phyloP scores from a whole-genome alignment of 2,113 vertebrate species.

The Lasiurus cinereus region DNA sequence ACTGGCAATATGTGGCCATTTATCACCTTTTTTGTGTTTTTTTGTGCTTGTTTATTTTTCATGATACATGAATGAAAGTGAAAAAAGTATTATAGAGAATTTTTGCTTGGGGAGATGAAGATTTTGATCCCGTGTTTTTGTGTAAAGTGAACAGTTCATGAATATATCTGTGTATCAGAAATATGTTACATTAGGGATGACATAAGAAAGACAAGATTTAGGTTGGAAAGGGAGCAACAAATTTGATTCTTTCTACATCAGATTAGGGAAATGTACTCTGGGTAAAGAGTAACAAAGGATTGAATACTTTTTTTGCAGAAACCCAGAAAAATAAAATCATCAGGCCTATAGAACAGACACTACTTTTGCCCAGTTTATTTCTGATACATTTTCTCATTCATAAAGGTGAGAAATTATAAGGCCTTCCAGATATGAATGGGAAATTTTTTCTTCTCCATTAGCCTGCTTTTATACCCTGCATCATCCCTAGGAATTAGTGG shows the following conservation, averaged over 20 bases:
- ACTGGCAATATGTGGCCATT: conserved; percentile 32
- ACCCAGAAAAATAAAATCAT: conserved; percentile 32
- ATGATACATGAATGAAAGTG: conserved; percentile 52
- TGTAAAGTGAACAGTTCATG: conserved; percentile 29
- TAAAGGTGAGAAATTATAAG: conserved; percentile 34
- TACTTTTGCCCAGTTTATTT: not conserved
- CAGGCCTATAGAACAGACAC: not conserved
- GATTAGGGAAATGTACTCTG: conserved; percentile 53
- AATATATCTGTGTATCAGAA: conserved; percentile 62
- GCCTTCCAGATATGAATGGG: not conserved
- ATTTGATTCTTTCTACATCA: conserved; percentile 18
- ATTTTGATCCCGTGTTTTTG: conserved; percentile 50
- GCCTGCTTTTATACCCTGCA: not conserved
- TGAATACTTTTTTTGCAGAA: not conserved
- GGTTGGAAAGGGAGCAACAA: not conserved
- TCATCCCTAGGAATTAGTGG: not conserved
- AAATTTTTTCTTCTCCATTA: not conserved
- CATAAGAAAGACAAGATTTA: conserved; percentile 66
- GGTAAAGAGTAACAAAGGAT: conserved; percentile 17
- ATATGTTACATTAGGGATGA: conserved; percentile 5
- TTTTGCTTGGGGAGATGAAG: conserved; percentile 62
- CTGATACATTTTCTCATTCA: conserved; percentile 23
- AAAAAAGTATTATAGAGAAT: conserved; percentile 48
- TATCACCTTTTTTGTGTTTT: conserved; percentile 44
- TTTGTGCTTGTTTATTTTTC: conserved; percentile 58